Conservation (phyloP, 53 echinoderm and acorn worm genomes). For the Crossaster papposus region DNA sequence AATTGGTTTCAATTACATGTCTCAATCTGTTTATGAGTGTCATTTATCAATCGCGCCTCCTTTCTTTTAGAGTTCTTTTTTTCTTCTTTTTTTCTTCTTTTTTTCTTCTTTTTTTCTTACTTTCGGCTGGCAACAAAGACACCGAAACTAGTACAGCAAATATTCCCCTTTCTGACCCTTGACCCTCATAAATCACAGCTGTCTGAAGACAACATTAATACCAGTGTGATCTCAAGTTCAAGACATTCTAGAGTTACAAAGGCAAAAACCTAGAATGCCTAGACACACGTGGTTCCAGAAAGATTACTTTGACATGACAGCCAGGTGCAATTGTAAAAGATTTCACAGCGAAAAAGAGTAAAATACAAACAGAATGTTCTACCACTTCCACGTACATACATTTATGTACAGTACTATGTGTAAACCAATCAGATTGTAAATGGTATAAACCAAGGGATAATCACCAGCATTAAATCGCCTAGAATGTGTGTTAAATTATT, state of each 20-base stretch:
- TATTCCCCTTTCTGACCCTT: background rate
- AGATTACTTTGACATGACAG: background rate
- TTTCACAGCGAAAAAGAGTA: background rate
- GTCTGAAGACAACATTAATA: slow-evolving; percentile 2
- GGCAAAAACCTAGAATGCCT: background rate
- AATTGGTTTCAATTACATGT: slow-evolving; percentile 6
- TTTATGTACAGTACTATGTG: too few species aligned
- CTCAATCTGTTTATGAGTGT: background rate
- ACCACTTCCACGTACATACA: too few species aligned
- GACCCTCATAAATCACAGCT: slow-evolving; percentile 1
- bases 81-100: background rate
- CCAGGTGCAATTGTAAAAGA: background rate
- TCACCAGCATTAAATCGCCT: too few species aligned
- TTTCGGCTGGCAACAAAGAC: slow-evolving; percentile 12
- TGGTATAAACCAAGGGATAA: too few species aligned
- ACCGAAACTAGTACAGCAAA: slow-evolving; percentile 1
- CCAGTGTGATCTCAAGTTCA: background rate
- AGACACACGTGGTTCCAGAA: background rate
- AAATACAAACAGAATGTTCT: background rate
- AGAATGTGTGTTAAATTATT: too few species aligned
- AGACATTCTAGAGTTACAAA: background rate
- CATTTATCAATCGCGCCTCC: background rate
- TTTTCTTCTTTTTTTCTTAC: background rate
- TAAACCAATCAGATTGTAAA: too few species aligned
- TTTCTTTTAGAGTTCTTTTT: background rate